Evolutionary conservation across 2,113 vertebrate species (phyloP).

Genomic region (Oenanthe melanoleuca): DNA sequence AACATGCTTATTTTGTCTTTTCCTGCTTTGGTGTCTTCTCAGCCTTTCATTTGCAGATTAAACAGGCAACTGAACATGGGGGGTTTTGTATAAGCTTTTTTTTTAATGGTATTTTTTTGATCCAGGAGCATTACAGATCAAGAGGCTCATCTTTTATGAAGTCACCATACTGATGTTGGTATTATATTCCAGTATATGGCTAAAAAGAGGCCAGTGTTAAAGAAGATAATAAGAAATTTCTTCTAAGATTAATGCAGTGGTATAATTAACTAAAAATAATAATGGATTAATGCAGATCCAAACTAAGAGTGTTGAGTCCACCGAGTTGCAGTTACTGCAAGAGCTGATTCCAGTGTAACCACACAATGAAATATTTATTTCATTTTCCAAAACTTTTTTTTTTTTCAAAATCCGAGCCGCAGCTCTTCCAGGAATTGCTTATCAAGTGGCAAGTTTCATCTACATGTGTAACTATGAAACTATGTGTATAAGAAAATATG

Average conservation of each 20-base stretch:
- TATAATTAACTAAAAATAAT: background rate
- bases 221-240: background rate
- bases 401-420: background rate
- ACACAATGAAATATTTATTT: background rate
- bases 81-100: background rate
- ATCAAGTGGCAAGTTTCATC: background rate
- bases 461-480: background rate
- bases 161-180: background rate
- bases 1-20: conserved; percentile 27
- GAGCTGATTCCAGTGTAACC: background rate
- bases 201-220: background rate
- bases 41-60: conserved; percentile 29
- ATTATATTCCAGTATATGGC: background rate
- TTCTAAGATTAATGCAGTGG: background rate
- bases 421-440: background rate
- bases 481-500: no score
- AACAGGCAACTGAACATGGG: background rate
- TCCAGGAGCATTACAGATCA: background rate
- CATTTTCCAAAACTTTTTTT: background rate
- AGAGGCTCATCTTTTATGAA: background rate
- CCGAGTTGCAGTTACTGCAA: background rate
- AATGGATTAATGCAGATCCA: background rate
- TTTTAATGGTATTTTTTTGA: background rate
- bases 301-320: background rate
- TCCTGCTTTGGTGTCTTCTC: background rate